Evolutionary conservation across 2,113 vertebrate species (phyloP), one percentile per base, ranked within the genome.

Genomic region (Noturus placidus): DNA sequence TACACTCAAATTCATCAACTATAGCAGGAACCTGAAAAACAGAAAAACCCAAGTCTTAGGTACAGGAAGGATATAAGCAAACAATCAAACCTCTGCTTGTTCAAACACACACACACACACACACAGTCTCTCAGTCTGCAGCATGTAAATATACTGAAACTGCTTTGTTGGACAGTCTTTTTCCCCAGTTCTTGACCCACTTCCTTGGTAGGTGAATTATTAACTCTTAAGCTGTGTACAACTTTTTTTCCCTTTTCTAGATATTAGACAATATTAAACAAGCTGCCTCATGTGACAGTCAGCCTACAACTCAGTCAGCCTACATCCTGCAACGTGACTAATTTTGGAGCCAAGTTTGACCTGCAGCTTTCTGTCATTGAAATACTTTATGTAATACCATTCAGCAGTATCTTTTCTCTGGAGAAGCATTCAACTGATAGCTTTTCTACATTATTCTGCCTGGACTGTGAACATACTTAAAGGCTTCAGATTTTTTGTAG

Each of bases 1-100:
- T 95, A 87, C 85, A 86, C 80, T 96, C 95, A 79, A 96, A 85
- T 78, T 95, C 95, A 89, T 95, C 95, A 88, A 93, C 78, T 79
- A 90, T 63, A 87, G 88, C 90, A 87, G 94, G 90, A 88, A 96
- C 92, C 95, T 96, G 85, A 90, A 94, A 86, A 74, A 90, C 65
- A 91, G 30, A 82, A 50, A 50, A 50, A 50, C 35, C 69, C 30
- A 67, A 59, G 22, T 6, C 50, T 61, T 72, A 61, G 52, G 72
- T 25, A 70, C 8, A 83, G 67, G 50, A 59, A 84, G 13, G 1
- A 33, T 46, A 52, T 35, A 86, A 65, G 30, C 38, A 82, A 67
- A 69, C 27, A 46, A n/a, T 27, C n/a, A 84, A 81, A 57, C n/a
- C 65, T 15, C 33, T 22, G 56, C 54, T 17, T 59, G 5, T 87